phyloP scores from a whole-genome alignment of 2,888 invertebrate genomes.

The Rhimphoctona megacephalus region DNA sequence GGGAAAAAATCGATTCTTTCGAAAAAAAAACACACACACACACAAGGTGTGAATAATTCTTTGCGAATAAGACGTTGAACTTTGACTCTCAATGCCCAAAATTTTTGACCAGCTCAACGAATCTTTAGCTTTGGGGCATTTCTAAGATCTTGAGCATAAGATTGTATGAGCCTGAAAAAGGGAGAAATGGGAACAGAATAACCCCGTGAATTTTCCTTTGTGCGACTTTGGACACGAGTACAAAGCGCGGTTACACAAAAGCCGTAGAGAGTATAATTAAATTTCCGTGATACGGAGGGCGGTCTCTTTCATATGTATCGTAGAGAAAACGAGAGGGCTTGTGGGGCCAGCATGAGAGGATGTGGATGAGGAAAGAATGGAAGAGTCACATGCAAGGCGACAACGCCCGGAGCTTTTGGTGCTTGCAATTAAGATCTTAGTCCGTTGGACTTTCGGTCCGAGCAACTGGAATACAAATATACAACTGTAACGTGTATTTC shows the following conservation, averaged over 20 bases:
- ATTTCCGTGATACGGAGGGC: conserved; percentile 55
- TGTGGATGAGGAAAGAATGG: conserved; percentile 6
- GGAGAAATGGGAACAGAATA: not conserved
- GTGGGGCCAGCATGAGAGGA: not conserved
- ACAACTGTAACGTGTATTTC: not conserved
- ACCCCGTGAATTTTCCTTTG: conserved; percentile 35
- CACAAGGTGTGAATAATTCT: not conserved
- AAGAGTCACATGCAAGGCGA: conserved; percentile 35
- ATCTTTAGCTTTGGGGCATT: too few species aligned
- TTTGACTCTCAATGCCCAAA: too few species aligned
- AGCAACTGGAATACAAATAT: not conserved
- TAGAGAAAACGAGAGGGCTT: conserved; percentile 17
- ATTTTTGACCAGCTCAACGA: not conserved
- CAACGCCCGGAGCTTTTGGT: conserved; percentile 55
- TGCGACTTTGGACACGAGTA: conserved; percentile 13
- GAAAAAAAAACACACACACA: too few species aligned
- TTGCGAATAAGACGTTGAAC: not conserved
- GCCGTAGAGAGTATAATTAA: conserved; percentile 68
- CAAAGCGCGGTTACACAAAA: conserved; percentile 43
- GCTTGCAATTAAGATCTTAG: conserved; percentile 71
- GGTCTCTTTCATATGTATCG: conserved; percentile 55
- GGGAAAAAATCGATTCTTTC: not conserved
- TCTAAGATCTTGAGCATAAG: not conserved
- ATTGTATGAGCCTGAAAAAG: not conserved
- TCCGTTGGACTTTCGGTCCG: conserved; percentile 52